phyloP scores from a whole-genome alignment of 1,140 invertebrate genomes.

The Pseudomyrmex gracilis region DNA sequence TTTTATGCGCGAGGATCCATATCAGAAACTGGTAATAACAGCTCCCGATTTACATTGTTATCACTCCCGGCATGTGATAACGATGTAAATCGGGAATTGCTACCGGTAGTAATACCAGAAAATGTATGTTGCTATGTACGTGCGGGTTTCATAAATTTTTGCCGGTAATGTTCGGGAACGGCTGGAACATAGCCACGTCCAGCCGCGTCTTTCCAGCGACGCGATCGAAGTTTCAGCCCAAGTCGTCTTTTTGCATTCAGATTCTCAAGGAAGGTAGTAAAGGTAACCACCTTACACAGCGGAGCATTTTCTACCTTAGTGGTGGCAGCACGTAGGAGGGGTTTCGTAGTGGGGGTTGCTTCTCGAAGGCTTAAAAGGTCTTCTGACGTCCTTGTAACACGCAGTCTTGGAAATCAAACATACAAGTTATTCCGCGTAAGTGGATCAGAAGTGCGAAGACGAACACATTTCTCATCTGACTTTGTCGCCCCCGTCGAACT shows the following conservation, averaged over 20 bases:
- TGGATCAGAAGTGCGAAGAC: conserved; percentile 39
- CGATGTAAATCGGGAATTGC: conserved; percentile 32
- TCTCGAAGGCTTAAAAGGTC: conserved; percentile 82
- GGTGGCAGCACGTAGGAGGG: conserved; percentile 74
- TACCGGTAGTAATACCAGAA: neutral
- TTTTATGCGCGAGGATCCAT: neutral
- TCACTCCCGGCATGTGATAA: conserved; percentile 2
- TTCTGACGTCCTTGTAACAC: conserved; percentile 79
- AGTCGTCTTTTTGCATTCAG: conserved; percentile 48
- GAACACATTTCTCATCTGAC: neutral
- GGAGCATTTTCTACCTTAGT: conserved; percentile 67
- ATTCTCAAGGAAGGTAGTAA: conserved; percentile 55
- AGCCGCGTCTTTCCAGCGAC: conserved; percentile 35
- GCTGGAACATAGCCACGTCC: neutral
- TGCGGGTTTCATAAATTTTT: conserved; percentile 23
- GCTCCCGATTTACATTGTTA: conserved; percentile 27
- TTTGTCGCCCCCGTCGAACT: neutral
- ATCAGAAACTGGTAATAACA: conserved; percentile 6
- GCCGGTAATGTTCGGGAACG: neutral
- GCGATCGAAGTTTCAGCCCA: conserved; percentile 67
- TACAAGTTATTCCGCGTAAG: conserved; percentile 54
- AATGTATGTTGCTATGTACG: neutral
- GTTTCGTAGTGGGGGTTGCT: conserved; percentile 71
- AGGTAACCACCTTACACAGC: conserved; percentile 62
- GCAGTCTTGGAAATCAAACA: conserved; percentile 79